These are phyloP conservation scores for Drosophila kurseongensis DNA, from an alignment of 1,140 invertebrate genomes.

Conservation along the genomic window DNA sequence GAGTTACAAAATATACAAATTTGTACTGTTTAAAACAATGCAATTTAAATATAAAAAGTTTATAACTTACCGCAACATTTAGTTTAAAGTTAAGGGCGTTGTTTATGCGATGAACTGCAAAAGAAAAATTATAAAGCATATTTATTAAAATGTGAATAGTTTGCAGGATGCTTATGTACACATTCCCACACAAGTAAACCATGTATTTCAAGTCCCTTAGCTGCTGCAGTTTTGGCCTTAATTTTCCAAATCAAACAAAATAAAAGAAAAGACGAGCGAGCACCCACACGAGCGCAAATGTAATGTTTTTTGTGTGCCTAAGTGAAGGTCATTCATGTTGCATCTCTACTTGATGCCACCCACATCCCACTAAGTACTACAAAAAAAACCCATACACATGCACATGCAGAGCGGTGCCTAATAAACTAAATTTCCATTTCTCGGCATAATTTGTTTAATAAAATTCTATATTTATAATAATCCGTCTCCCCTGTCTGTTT, in stretches of 20 bases:
- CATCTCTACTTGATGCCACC: constrained; percentile 48
- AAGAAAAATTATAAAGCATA: neutral
- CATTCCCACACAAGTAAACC: neutral
- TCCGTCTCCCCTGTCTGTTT: too few relatives aligned
- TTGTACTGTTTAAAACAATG: too few relatives aligned
- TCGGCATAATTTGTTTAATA: constrained; percentile 10
- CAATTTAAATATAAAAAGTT: too few relatives aligned
- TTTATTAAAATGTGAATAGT: neutral
- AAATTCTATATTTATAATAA: too few relatives aligned
- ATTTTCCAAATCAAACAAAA: constrained; percentile 58
- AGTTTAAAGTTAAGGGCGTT: neutral
- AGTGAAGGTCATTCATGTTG: constrained; percentile 51
- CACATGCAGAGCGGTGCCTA: constrained; percentile 44
- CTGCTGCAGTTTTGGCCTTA: constrained; percentile 48
- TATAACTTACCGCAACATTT: constrained; percentile 19
- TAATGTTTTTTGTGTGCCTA: constrained; percentile 12
- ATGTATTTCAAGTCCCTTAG: constrained; percentile 8
- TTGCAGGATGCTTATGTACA: neutral
- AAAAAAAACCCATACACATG: constrained; percentile 7
- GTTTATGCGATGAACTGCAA: constrained; percentile 11
- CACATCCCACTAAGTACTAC: constrained; percentile 1
- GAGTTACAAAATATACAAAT: too few relatives aligned
- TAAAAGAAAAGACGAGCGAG: constrained; percentile 6
- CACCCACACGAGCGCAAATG: constrained; percentile 1
- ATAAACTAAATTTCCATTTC: constrained; percentile 74